Base-by-base conservation (phyloP, 2,797 vertebrate genomes). In the Schizopygopsis malacanthus region DNA sequence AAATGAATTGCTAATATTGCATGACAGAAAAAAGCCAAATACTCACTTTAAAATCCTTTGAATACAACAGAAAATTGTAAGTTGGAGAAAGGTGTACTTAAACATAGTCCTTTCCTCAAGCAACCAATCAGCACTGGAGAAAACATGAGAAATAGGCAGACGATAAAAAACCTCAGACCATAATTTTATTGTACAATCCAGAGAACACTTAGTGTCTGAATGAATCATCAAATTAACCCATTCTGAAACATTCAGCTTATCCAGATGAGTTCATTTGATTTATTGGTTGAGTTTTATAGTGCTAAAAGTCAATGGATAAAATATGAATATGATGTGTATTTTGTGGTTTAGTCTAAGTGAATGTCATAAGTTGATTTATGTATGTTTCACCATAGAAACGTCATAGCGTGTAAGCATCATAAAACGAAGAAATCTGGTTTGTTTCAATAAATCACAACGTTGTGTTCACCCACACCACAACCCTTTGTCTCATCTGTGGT, bases 21-120 rank as follows among this genome's bases (percentile, higher is more conserved):
- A 65, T 67, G 16, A 65, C 2, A 20, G n/a, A 80, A 22, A 50
- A 50, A 67, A 50, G 1, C 3, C 41, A 67, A 67, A 67, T 20
- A 80, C 41, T 65, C 59, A 80, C 78, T 47, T 80, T 67, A 20
- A 80, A 67, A 67, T 80, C 43, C 59, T 67, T 80, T 67, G 43
- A 67, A 67, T 18, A 15, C 25, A 67, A 80, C 2, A 8, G 45
- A 67, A 47, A 22, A 80, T 20, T 47, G 1, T 33, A 33, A 47
- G 25, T 22, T 22, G 6, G 59, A 33, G 15, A 33, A 50, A 41
- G 78, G 25, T 80, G 78, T 67, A 80, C 78, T 80, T 80, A 80
- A 80, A 80, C 59, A 50, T 5, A 37, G 78, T 65, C 43, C 78
- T 22, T 80, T 50, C 8, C 25, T 33, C 43, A 47, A 50, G 6